Evolutionary conservation across 2,888 invertebrate genomes (phyloP), one percentile per base, ranked within the genome.

Genomic region (Bellardia bayeri): DNA sequence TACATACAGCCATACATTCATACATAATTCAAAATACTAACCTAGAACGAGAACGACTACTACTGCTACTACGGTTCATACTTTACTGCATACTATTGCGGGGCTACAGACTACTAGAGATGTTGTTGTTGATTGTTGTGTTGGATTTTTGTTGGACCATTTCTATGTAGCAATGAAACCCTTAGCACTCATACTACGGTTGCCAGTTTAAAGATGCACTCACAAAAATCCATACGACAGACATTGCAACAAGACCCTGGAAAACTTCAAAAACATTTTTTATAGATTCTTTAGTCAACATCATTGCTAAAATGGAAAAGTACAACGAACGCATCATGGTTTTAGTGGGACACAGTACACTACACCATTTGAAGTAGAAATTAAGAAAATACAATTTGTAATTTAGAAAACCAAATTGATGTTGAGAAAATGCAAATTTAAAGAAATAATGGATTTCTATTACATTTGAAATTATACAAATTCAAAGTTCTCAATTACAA

Each of bases 241-340:
- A 45, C 23, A 54, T 56, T 71, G 63, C 54, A 83, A 71, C 37
- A 68, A 58, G 61, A 85, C 69, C 75, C 63, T 71, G 64, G 16
- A 49, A 54, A 71, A 63, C 13, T 64, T 71, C 9, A 23, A 56
- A 71, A 83, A 83, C 23, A 23, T 64, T 64, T 64, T 64, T 11
- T 56, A 56, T 45, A 54, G 74, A 74, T 74, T 45, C 37, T 74
- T n/a, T 56, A 74, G 33, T 49, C 16, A 66, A 74, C 64, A 23
- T 75, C 45, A 56, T 74, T 66, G 68, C 49, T 49, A 14, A 30
- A 74, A 72, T 58, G 58, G 13, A 66, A 74, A 56, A 74, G 56
- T 23, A 74, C 74, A 74, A 74, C 56, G 58, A 74, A 83, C 69
- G 69, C 63, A 64, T 64, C 63, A 63, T n/a, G 63, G 40, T 71